phyloP scores from a whole-genome alignment of 2,797 vertebrate species.

The Hypotaenidia philippensis region DNA sequence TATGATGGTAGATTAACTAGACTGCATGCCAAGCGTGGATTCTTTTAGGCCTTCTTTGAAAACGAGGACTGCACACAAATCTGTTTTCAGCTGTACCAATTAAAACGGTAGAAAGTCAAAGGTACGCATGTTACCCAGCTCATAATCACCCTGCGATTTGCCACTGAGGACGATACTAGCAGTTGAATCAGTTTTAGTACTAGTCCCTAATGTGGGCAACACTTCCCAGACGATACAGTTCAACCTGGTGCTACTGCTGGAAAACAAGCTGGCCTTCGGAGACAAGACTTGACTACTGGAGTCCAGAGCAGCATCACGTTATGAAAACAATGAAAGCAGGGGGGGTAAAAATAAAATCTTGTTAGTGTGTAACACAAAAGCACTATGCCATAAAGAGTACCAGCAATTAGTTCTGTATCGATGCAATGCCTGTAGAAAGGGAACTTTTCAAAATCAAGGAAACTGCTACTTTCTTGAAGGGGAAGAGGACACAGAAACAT shows the following conservation, averaged over 20 bases:
- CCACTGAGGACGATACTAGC: rapidly evolving
- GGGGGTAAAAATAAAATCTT: not conserved
- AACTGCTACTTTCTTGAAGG: not conserved
- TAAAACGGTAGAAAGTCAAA: not conserved
- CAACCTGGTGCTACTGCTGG: not conserved
- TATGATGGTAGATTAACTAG: slow-evolving; percentile 43
- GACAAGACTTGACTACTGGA: not conserved
- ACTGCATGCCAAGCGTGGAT: not conserved
- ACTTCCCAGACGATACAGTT: not conserved
- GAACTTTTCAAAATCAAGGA: not conserved
- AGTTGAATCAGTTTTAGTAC: not conserved
- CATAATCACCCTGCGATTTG: not conserved
- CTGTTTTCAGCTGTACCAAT: not conserved
- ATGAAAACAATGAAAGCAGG: not conserved
- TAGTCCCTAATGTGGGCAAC: not conserved
- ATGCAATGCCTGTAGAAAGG: not conserved
- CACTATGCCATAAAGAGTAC: not conserved
- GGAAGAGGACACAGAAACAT: not conserved
- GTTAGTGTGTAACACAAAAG: not conserved
- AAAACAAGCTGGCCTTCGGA: not conserved
- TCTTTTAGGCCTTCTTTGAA: not conserved
- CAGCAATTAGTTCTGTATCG: not conserved
- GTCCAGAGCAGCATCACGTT: not conserved
- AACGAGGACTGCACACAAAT: not conserved
- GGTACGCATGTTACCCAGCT: not conserved